Evolutionary conservation across 2,797 vertebrate genomes (phyloP), one percentile per base, ranked within the genome.

Genomic region (Thunnus albacares): DNA sequence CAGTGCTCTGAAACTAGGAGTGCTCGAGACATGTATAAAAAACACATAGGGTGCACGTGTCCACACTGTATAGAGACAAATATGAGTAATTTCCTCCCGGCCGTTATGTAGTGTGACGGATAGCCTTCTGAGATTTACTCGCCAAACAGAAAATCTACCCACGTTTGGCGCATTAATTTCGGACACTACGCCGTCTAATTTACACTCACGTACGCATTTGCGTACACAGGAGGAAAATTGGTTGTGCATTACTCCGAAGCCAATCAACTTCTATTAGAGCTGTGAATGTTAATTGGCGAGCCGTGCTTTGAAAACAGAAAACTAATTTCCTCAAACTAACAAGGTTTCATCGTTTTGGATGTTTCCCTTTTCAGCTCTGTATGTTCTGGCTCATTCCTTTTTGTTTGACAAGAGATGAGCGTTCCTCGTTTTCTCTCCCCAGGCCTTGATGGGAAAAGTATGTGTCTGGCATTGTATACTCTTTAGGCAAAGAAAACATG

Each of bases 251-350:
- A 83, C 88, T 93, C 86, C 73, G 47, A 65, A 92, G 87, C 69
- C 86, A 90, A 90, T 92, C 80, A 88, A 75, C 84, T 85, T 90
- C 82, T 89, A 91, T 94, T 93, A 91, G 60, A 20, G 79, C 74
- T 28, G 47, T 57, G 84, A 87, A 93, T 80, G 88, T 79, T 93
- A 91, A 94, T 92, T 89, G 80, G 45, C 13, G 17, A 79, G 67
- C 77, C 67, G 55, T 89, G 90, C 75, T 82, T 65, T 41, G 89
- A 89, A 90, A 89, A 92, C 73, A 68, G 66, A 89, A 81, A 92
- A 89, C 59, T 87, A 0, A 82, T 88, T 92, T 90, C 85, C 79
- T 80, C 77, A 64, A 75, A 79, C 60, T 81, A 87, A 90, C 88
- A 77, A 75, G 72, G 68, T 83, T 83, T 92, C 89, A 87, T 88